These are phyloP conservation scores for Meta bourneti DNA, from an alignment of 2,888 invertebrate species.

Conservation along the genomic window DNA sequence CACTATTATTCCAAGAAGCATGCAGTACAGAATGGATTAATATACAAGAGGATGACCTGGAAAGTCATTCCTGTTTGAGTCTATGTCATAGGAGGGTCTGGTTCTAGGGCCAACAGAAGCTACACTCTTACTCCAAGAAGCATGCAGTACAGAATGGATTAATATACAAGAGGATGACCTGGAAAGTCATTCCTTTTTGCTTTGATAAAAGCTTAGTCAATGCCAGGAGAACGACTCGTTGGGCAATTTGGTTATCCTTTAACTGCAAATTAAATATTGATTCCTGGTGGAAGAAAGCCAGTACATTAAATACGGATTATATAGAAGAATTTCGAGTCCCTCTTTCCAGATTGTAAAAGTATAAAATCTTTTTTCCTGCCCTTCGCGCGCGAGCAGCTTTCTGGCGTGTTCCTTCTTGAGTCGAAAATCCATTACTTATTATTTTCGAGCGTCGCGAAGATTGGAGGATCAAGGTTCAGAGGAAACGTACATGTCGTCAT, in stretches of 20 bases:
- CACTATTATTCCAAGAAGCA: background rate
- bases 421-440: background rate
- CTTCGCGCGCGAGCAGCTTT: no score
- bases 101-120: background rate
- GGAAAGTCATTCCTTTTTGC: background rate
- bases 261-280: conserved; percentile 1
- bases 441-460: background rate
- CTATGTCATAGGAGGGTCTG: background rate
- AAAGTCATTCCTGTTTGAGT: no score
- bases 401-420: background rate
- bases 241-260: background rate
- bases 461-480: background rate
- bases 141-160: background rate
- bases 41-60: no score
- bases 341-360: background rate
- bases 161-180: background rate
- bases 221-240: background rate
- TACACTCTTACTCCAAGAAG: background rate
- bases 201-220: background rate
- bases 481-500: background rate
- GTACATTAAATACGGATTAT: background rate
- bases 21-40: no score
- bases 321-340: background rate
- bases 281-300: background rate
- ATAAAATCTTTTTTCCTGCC: background rate